Base-by-base conservation (phyloP, 2,888 invertebrate genomes). In the Xanthia icteritia region DNA sequence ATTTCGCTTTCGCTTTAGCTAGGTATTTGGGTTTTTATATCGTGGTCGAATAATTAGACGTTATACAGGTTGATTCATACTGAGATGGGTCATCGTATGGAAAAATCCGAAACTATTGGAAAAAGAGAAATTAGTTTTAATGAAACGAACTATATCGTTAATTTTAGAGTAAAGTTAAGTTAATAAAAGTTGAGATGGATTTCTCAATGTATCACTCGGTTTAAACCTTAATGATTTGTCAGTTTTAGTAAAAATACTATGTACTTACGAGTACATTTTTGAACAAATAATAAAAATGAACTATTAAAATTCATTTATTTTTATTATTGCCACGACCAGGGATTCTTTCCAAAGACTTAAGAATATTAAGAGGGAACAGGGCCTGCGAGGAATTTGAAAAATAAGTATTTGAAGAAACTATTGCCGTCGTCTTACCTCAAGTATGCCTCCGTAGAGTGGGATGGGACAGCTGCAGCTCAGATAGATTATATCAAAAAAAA, bases 11-110 rank as follows among this genome's bases (percentile, higher is more conserved):
- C 51, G 20, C 20, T 20, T 42, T 20, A 39, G 64, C 31, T 48
- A 54, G 54, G 17, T n/a, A 56, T 69, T 72, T 39, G 23, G 17
- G n/a, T 72, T 79, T 84, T 70, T 76, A 36, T 70, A 42, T 27
- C 20, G 42, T n/a, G 15, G 13, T 42, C 11, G 69, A 81, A 45
- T 68, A 58, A 71, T 61, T 77, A 39, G 61, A 60, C 68, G 39
- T 65, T 81, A n/a, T 20, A 27, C n/a, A 48, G 8, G 31, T 27
- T n/a, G 9, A 63, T 31, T 27, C 0, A 23, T 64, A 23, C 15
- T 13, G 9, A 71, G 8, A 63, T 72, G 9, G n/a, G 6, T 27
- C 6, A 36, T 64, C 39, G 27, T 27, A 61, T 61, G 13, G 2
- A 66, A 17, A 48, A 51, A 27, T 42, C 4, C 13, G 13, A 42